Base-by-base conservation (phyloP, 2,113 vertebrate genomes). In the Eubucco bourcierii region DNA sequence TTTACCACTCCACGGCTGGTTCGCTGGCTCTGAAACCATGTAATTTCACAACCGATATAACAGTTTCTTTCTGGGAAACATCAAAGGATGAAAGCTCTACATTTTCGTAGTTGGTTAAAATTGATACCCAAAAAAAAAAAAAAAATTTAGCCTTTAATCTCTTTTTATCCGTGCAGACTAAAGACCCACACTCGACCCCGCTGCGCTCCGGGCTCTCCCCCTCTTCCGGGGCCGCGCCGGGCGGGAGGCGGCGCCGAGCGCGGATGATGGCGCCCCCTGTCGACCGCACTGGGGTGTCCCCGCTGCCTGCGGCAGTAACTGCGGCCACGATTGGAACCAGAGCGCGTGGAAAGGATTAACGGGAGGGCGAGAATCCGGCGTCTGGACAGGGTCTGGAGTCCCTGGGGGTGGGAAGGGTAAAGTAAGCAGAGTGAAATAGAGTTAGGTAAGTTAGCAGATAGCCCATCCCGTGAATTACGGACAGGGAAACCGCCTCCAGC, bases 71-170 rank as follows among this genome's bases (percentile, higher is more conserved):
- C 94, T 96, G 89, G 85, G 87, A 80, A 87, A 95, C 97, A 97
- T 98, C 97, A 98, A 98, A 97, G 96, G 85, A 95, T 94, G 84
- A 96, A 97, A 97, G 96, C 95, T 93, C 93, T 87, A 89, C 97
- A 74, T 96, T 97, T 97, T 92, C 85, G 91, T 96, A 95, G 95
- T 97, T 97, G 97, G 96, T 93, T 95, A 97, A 98, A 97, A 97
- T 90, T 97, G 96, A 95, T 92, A 90, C 55, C 18, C 34, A 12
- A 20, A n/a, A 46, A 67, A 18, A n/a, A 9, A 53, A 12, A 20
- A n/a, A 46, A 67, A 18, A n/a, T 8, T 97, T 96, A 97, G 96
- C 93, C 97, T 97, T 98, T 98, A 97, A 97, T 97, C 96, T 97
- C 96, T 97, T 98, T 97, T 97, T 94, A 97, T 97, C 95, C 96